A percentile compares a stretch with the other conserved stretches of the same genome.
phyloP scores from a whole-genome alignment of 2,113 vertebrate species.

The Odontophorus gujanensis region DNA sequence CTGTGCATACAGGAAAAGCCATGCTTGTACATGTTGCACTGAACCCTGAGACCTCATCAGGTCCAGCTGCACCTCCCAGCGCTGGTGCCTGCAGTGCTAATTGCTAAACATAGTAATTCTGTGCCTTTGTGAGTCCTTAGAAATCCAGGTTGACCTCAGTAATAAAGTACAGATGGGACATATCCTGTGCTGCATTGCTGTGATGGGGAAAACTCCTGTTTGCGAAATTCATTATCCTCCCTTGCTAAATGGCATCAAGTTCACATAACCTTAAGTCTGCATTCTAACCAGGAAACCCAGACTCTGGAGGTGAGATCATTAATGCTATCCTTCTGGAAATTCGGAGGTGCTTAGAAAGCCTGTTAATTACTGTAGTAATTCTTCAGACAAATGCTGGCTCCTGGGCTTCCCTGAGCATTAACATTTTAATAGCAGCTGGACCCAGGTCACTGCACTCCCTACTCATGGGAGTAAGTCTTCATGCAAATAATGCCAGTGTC shows the following conservation, averaged over 20 bases:
- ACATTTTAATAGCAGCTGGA: not conserved
- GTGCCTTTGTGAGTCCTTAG: not conserved
- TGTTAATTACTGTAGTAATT: conserved; percentile 9
- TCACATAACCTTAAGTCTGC: not conserved
- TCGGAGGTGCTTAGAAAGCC: conserved; percentile 15
- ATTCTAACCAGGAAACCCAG: not conserved
- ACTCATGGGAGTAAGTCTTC: not conserved
- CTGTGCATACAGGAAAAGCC: not conserved
- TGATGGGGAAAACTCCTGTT: not conserved
- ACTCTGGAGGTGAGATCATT: not conserved
- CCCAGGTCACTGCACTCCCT: not conserved
- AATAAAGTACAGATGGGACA: not conserved
- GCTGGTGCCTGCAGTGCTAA: not conserved
- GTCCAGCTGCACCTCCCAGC: not conserved
- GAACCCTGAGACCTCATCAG: not conserved
- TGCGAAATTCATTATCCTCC: not conserved
- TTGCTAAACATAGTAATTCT: not conserved
- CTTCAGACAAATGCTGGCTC: conserved; percentile 16
- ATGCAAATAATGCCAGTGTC: not conserved
- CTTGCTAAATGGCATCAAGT: not conserved
- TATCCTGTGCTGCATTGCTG: not conserved
- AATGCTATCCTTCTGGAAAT: not conserved
- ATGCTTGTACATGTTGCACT: fast-evolving
- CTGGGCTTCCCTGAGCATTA: not conserved
- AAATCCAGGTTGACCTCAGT: not conserved